phyloP scores from a whole-genome alignment of 2,113 vertebrate species.

The Perccottus glenii region DNA sequence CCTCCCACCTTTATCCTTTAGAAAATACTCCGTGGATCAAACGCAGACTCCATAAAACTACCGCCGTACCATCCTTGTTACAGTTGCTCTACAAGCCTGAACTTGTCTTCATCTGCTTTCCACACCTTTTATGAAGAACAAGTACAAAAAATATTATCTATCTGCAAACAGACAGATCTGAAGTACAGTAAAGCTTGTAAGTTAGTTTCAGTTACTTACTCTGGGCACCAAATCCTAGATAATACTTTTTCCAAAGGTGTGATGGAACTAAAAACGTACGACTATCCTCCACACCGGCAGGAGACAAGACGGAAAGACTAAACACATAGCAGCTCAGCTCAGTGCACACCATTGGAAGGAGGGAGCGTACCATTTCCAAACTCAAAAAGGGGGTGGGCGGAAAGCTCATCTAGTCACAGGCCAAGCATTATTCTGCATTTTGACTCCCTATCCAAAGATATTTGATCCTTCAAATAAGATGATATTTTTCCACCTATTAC shows the following conservation, averaged over 20 bases:
- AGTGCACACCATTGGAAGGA: slow-evolving; percentile 33
- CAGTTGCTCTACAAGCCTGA: slow-evolving; percentile 42
- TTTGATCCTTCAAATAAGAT: too few species aligned
- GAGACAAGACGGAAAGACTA: slow-evolving; percentile 28
- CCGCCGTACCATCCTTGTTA: slow-evolving; percentile 46
- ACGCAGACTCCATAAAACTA: slow-evolving; percentile 44
- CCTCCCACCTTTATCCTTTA: slow-evolving; percentile 32
- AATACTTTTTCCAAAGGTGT: slow-evolving; percentile 12
- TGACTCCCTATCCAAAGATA: not conserved
- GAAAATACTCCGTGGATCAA: slow-evolving; percentile 28
- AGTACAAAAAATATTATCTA: not conserved
- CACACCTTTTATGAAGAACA: not conserved
- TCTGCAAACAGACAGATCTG: slow-evolving; percentile 1
- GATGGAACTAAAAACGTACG: slow-evolving; percentile 2
- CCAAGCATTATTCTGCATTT: not conserved
- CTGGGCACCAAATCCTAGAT: not conserved
- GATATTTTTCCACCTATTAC: too few species aligned
- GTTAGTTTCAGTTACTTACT: slow-evolving; percentile 9
- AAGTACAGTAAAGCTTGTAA: not conserved
- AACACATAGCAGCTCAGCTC: slow-evolving; percentile 22
- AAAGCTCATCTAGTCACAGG: slow-evolving; percentile 16
- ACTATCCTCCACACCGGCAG: slow-evolving; percentile 5
- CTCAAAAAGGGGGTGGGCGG: slow-evolving; percentile 30
- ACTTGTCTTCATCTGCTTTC: slow-evolving; percentile 31
- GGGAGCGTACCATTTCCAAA: slow-evolving; percentile 62